Evolutionary conservation across 2,888 invertebrate species (phyloP).

Genomic region (Alcis repandata): DNA sequence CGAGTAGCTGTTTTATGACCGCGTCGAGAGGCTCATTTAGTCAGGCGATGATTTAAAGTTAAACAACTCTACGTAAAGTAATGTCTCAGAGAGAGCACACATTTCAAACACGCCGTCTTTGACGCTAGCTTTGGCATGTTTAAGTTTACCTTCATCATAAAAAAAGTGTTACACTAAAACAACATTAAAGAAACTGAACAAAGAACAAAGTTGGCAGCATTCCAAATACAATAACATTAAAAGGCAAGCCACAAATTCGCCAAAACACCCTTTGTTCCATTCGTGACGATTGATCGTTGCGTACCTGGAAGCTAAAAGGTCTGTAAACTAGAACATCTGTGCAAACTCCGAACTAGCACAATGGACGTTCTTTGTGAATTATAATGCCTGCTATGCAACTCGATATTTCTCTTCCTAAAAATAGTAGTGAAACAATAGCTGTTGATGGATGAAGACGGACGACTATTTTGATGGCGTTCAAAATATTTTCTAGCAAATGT

Average conservation of each 20-base stretch:
- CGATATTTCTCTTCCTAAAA: slow-evolving; percentile 10
- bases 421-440: slow-evolving; percentile 20
- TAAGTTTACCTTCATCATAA: background rate
- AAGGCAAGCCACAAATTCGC: slow-evolving; percentile 12
- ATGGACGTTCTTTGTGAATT: slow-evolving; percentile 25
- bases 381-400: slow-evolving; percentile 20
- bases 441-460: slow-evolving; percentile 36
- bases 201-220: slow-evolving; percentile 16
- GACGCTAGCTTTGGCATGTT: background rate
- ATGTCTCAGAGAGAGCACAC: background rate
- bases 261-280: slow-evolving; percentile 35
- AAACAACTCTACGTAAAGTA: background rate
- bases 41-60: slow-evolving; percentile 14
- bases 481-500: slow-evolving; percentile 17
- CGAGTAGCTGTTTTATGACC: slow-evolving; percentile 18
- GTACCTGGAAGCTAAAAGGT: slow-evolving; percentile 19
- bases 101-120: background rate
- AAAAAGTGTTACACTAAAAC: background rate
- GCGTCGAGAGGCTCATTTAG: slow-evolving; percentile 24
- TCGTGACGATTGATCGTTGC: slow-evolving; percentile 17
- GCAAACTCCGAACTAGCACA: slow-evolving; percentile 17
- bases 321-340: slow-evolving; percentile 17
- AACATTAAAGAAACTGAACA: slow-evolving; percentile 13
- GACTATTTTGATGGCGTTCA: slow-evolving; percentile 21
- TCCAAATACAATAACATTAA: slow-evolving; percentile 15